Conservation (phyloP, 2,888 invertebrate species). For the Sinohyriopsis cumingii region DNA sequence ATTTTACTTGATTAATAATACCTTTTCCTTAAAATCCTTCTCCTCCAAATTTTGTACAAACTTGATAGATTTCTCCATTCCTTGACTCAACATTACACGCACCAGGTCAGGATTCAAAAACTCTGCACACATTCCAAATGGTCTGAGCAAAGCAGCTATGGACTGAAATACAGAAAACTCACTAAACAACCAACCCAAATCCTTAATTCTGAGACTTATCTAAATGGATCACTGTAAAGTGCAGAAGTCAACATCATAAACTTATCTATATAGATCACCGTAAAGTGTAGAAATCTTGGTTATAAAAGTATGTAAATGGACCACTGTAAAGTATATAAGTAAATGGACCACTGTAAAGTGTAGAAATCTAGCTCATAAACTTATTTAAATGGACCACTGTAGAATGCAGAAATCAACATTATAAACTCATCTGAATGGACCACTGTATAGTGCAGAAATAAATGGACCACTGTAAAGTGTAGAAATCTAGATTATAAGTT, state of each 20-base stretch:
- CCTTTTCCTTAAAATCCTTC: slow-evolving; percentile 73
- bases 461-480: no score
- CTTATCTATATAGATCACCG: not conserved
- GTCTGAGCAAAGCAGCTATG: slow-evolving; percentile 71
- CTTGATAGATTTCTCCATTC: slow-evolving; percentile 70
- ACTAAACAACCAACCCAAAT: not conserved
- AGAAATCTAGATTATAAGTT: not conserved
- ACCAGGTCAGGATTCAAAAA: slow-evolving; percentile 68
- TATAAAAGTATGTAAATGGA: no score
- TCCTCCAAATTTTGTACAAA: slow-evolving; percentile 71
- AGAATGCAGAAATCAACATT: no score
- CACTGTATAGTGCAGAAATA: no score
- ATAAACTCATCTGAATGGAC: not conserved
- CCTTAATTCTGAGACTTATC: not conserved
- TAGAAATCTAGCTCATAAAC: no score
- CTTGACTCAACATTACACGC: slow-evolving; percentile 68
- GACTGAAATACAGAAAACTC: slow-evolving; percentile 53
- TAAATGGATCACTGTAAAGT: no score
- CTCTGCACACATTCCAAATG: slow-evolving; percentile 72
- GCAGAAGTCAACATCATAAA: no score
- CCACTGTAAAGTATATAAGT: no score
- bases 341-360: no score
- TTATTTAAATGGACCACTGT: not conserved
- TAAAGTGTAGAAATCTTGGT: no score
- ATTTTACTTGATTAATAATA: slow-evolving; percentile 25